Evolutionary conservation across 1,140 invertebrate genomes (phyloP).

Genomic region (Gonatopus flavifemur): DNA sequence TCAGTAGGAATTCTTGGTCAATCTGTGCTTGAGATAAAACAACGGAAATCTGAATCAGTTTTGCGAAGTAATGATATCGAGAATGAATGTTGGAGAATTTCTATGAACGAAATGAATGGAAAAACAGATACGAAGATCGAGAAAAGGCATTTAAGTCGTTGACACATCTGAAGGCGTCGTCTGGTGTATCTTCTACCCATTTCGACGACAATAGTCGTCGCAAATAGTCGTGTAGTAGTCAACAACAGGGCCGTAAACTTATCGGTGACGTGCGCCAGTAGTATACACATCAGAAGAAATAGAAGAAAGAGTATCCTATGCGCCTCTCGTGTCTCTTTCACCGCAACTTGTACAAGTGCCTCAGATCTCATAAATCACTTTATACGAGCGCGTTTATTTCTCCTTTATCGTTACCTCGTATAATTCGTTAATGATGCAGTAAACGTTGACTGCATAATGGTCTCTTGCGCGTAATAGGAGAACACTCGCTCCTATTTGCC

Average conservation of each 20-base stretch:
- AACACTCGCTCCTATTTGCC: conserved; percentile 11
- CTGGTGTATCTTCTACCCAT: conserved; percentile 2
- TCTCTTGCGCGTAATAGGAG: conserved; percentile 13
- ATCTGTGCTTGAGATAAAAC: no score
- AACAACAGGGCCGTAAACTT: conserved; percentile 28
- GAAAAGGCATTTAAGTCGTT: conserved; percentile 13
- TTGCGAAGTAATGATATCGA: no score
- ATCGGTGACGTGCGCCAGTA: conserved; percentile 10
- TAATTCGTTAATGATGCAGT: conserved; percentile 48
- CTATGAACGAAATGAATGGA: no score
- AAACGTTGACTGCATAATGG: conserved; percentile 40
- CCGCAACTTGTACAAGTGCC: no score
- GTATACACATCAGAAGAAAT: no score
- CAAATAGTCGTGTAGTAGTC: conserved; percentile 11
- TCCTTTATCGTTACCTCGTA: conserved; percentile 46
- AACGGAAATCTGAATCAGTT: no score
- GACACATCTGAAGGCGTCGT: neutral
- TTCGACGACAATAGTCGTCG: conserved; percentile 10
- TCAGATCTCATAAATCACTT: conserved; percentile 40
- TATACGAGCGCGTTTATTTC: conserved; percentile 42
- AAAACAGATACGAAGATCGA: conserved; percentile 6
- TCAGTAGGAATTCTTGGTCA: no score
- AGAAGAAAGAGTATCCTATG: conserved; percentile 7
- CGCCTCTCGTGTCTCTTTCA: neutral
- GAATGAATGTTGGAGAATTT: no score